These are phyloP conservation scores for Hecatera dysodea DNA, from an alignment of 2,888 invertebrate species.

Conservation along the genomic window DNA sequence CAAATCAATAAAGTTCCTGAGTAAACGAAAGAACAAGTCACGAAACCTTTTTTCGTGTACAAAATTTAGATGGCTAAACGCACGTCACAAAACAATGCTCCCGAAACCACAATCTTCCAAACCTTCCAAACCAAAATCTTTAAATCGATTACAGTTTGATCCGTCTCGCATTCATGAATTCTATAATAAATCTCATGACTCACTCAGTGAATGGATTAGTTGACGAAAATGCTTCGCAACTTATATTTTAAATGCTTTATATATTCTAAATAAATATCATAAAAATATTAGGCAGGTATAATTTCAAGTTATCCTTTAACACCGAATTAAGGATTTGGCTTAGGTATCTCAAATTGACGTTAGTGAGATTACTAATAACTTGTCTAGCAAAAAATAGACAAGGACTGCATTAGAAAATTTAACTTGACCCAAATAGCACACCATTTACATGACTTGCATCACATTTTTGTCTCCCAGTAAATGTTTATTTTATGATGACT, in stretches of 20 bases:
- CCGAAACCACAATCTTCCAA: constrained; percentile 15
- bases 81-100: constrained; percentile 10
- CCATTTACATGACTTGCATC: constrained; percentile 33
- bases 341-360: constrained; percentile 7
- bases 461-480: constrained; percentile 21
- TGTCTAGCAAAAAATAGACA: constrained; percentile 24
- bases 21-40: too few relatives aligned
- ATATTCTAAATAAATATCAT: too few relatives aligned
- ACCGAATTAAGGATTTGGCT: not conserved
- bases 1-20: not conserved
- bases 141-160: constrained; percentile 52
- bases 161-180: constrained; percentile 43
- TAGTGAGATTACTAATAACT: constrained; percentile 10
- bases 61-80: constrained; percentile 2
- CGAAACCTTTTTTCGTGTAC: not conserved
- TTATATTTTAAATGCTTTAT: not conserved
- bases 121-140: constrained; percentile 51
- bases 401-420: constrained; percentile 27
- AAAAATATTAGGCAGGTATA: not conserved
- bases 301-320: constrained; percentile 15
- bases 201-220: constrained; percentile 36
- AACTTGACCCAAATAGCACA: constrained; percentile 27
- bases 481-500: constrained; percentile 19
- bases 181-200: constrained; percentile 45
- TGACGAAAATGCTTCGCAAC: constrained; percentile 25